A percentile compares a stretch with the other conserved stretches of the same genome.
These are phyloP conservation scores for Emydura subglobosa DNA, from an alignment of 2,113 vertebrate genomes.

Conservation along the genomic window DNA sequence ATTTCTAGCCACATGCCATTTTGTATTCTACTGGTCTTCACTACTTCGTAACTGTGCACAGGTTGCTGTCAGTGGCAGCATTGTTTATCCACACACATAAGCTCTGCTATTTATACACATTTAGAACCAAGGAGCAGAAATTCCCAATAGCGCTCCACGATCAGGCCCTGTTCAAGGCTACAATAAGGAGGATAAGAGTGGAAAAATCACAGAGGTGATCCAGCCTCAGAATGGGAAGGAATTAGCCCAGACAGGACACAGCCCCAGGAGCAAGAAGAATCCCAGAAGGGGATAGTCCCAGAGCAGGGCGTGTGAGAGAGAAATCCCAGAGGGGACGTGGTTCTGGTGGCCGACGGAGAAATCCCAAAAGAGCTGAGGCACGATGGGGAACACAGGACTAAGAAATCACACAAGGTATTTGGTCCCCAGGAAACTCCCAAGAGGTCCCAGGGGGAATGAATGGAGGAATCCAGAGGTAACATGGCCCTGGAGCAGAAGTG, in stretches of 20 bases:
- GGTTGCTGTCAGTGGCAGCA: not conserved
- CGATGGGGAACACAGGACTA: not conserved
- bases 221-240: not conserved
- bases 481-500: not conserved
- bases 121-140: slow-evolving; percentile 5
- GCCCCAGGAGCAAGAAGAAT: not conserved
- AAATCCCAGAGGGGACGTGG: not conserved
- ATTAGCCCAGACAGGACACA: not conserved
- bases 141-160: not conserved
- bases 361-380: not conserved
- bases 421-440: not conserved
- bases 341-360: not conserved
- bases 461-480: not conserved
- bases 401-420: not conserved
- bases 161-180: not conserved
- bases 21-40: not conserved
- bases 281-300: not conserved
- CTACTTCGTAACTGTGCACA: not conserved
- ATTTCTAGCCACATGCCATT: not conserved
- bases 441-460: not conserved
- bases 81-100: not conserved
- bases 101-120: not conserved
- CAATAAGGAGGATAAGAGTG: not conserved
- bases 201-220: not conserved
- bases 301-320: not conserved